Conservation (phyloP, 2,113 vertebrate genomes). For the Marmota monax region DNA sequence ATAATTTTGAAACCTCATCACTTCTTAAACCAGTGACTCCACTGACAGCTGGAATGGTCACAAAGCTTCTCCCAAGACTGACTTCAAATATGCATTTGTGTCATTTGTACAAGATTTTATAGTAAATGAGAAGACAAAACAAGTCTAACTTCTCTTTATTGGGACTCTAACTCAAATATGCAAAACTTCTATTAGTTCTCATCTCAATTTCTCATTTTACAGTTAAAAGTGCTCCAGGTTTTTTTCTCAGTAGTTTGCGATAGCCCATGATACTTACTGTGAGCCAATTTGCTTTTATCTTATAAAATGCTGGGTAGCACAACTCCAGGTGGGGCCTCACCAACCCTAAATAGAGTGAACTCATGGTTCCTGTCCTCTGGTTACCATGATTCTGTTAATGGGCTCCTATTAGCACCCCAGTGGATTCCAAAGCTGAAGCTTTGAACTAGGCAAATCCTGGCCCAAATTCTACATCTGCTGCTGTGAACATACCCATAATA, state of each 20-base stretch:
- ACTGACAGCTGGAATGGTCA: not conserved
- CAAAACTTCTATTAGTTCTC: not conserved
- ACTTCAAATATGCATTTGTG: not conserved
- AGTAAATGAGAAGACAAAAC: not conserved
- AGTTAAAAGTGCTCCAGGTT: not conserved
- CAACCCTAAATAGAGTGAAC: not conserved
- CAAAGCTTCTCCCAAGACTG: not conserved
- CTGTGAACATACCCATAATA: not conserved
- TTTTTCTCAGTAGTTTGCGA: not conserved
- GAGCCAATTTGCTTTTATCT: not conserved
- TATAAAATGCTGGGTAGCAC: not conserved
- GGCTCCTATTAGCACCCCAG: not conserved
- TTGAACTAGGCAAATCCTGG: not conserved
- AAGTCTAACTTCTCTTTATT: not conserved
- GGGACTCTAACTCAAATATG: not conserved
- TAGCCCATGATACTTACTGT: not conserved
- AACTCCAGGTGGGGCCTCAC: not conserved
- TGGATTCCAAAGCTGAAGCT: not conserved
- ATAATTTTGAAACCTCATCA: not conserved
- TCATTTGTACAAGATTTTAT: not conserved
- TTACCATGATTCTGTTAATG: not conserved
- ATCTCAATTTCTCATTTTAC: not conserved
- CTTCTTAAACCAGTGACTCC: not conserved
- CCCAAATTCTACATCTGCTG: not conserved
- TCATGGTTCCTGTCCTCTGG: not conserved